phyloP scores from a whole-genome alignment of 2,113 vertebrate species.

The Actenoides lindsayi region DNA sequence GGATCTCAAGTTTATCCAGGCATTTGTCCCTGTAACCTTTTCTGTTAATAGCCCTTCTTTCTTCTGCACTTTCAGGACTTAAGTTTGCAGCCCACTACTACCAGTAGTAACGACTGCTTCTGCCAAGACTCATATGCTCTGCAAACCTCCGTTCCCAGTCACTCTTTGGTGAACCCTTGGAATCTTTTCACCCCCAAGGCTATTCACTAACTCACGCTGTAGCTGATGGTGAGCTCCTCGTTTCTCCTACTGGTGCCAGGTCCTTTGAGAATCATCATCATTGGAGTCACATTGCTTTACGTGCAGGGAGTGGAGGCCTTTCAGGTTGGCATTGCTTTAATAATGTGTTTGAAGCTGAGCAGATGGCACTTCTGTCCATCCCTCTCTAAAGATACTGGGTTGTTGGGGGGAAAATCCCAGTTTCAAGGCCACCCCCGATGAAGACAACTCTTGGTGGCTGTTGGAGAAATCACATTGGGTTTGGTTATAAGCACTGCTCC shows the following conservation, averaged over 20 bases:
- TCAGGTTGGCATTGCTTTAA: neutral
- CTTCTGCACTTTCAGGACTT: neutral
- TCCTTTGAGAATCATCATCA: neutral
- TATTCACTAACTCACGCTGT: neutral
- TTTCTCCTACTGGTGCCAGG: neutral
- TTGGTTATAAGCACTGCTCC: neutral
- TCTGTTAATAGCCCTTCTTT: neutral
- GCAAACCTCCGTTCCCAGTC: neutral
- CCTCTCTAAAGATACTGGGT: neutral
- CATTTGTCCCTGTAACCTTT: neutral
- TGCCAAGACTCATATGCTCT: neutral
- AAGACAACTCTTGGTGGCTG: neutral
- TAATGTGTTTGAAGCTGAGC: conserved; percentile 1
- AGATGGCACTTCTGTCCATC: neutral
- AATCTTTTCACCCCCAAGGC: neutral
- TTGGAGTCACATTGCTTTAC: neutral
- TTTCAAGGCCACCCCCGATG: neutral
- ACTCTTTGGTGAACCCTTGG: neutral
- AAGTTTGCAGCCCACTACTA: neutral
- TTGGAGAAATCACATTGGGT: neutral
- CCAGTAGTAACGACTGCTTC: neutral
- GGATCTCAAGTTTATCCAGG: neutral
- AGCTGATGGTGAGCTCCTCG: rapidly evolving
- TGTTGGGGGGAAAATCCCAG: neutral
- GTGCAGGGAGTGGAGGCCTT: neutral